Evolutionary conservation across 2,888 invertebrate genomes (phyloP), one percentile per base, ranked within the genome.

Genomic region (Arrhopalites spinosus): DNA sequence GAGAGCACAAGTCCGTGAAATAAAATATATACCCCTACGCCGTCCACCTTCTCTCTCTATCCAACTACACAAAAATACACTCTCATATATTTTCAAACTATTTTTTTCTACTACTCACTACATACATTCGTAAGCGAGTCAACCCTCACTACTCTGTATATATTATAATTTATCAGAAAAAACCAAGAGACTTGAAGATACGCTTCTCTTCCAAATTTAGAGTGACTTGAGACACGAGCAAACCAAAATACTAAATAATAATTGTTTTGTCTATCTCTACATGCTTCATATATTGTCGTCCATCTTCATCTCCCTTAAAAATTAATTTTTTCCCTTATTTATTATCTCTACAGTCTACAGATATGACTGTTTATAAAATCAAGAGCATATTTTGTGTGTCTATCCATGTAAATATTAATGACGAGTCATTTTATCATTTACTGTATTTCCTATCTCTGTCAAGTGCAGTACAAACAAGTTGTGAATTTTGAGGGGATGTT

Each of bases 1-100:
- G 75, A 70, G 70, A 75, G 61, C 78, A 78, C 68, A 74, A 64
- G 76, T 61, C 78, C 78, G 76, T 78, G 73, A 78, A 76, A 78
- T 76, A 76, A 78, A 78, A 78, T 53, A 70, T 27, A 61, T n/a
- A n/a, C n/a, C 36, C 11, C 11, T 36, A 36, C 11, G 11, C 3
- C 36, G 36, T 36, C 3, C 36, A 53, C 27, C 56, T 27, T 53
- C 25, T 30, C 69, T n/a, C n/a, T n/a, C n/a, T n/a, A n/a, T n/a
- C n/a, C n/a, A n/a, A n/a, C 36, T 36, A 36, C 36, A 36, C 59
- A 59, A n/a, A 53, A 5, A 53, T 15, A 20, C 53, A 53, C 15
- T 36, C 27, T 30, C 50, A 15, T 11, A n/a, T n/a, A n/a, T n/a
- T n/a, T n/a, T 36, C 5, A 36, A 11, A 11, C 36, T 36, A 36